These are phyloP conservation scores for Magallana ariakensis DNA, from an alignment of 1,140 invertebrate genomes.

Conservation along the genomic window DNA sequence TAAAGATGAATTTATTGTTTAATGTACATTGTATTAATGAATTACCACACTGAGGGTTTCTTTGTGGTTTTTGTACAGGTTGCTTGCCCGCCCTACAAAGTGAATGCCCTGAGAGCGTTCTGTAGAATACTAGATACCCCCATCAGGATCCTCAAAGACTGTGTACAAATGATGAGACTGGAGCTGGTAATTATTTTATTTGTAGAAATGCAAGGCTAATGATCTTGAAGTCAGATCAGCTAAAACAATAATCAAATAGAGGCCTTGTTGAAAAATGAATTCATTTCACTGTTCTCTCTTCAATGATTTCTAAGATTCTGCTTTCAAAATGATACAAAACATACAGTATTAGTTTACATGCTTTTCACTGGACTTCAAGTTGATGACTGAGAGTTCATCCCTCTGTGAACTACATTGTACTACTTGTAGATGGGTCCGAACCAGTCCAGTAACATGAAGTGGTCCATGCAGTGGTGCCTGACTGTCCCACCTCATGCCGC, in stretches of 20 bases:
- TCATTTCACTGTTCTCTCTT: too few relatives aligned
- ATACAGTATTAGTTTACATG: too few relatives aligned
- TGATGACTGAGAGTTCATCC: too few relatives aligned
- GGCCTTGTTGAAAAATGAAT: too few relatives aligned
- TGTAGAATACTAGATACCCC: constrained; percentile 90
- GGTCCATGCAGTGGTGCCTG: constrained; percentile 94
- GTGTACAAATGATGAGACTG: constrained; percentile 92
- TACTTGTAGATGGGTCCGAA: constrained; percentile 63
- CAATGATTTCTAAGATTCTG: too few relatives aligned
- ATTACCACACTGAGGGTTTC: neutral
- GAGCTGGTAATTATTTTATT: constrained; percentile 83
- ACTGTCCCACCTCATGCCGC: constrained; percentile 91
- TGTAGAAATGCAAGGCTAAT: too few relatives aligned
- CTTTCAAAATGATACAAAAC: too few relatives aligned
- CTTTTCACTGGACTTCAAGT: too few relatives aligned
- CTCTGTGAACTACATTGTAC: neutral
- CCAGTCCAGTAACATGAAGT: constrained; percentile 84
- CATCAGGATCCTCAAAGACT: constrained; percentile 92
- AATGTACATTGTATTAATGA: too few relatives aligned
- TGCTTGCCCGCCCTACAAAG: constrained; percentile 90
- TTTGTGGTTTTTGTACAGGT: constrained; percentile 70
- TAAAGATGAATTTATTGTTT: too few relatives aligned
- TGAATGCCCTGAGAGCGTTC: constrained; percentile 91
- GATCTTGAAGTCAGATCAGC: too few relatives aligned
- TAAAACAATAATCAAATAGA: too few relatives aligned